Evolutionary conservation across 2,113 vertebrate species (phyloP).

Genomic region (Brachyhypopomus occidentalis): DNA sequence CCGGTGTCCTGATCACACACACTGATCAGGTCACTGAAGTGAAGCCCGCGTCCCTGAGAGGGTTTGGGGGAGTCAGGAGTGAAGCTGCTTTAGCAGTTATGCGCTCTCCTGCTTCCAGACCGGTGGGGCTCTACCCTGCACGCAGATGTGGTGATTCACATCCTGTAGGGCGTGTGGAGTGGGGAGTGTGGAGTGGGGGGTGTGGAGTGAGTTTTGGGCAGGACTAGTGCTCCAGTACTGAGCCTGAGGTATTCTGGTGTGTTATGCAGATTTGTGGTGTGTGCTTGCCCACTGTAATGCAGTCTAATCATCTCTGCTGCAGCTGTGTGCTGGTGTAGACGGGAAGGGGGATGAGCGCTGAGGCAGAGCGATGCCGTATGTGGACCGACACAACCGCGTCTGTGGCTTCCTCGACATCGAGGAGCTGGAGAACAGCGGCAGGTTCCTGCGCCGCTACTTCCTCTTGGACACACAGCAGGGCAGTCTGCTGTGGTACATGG

Average conservation of each 20-base stretch:
- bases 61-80: too few relatives aligned
- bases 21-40: too few relatives aligned
- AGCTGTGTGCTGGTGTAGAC: conserved; percentile 58
- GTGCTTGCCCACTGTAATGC: background rate
- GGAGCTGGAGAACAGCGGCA: conserved; percentile 95
- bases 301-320: conserved; percentile 6
- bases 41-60: too few relatives aligned
- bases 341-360: conserved; percentile 92
- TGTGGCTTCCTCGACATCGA: conserved; percentile 98
- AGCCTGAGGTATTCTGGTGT: conserved; percentile 54
- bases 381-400: conserved; percentile 98
- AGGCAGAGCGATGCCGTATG: conserved; percentile 90
- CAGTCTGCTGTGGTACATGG: conserved; percentile 97
- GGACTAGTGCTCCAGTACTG: conserved; percentile 44
- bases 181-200: too few relatives aligned
- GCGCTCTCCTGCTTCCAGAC: too few relatives aligned
- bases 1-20: too few relatives aligned
- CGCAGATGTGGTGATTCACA: background rate
- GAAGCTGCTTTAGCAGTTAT: background rate
- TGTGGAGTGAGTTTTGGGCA: too few relatives aligned
- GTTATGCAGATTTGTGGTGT: background rate
- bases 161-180: too few relatives aligned
- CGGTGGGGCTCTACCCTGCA: background rate
- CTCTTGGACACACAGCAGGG: conserved; percentile 93
- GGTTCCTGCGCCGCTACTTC: conserved; percentile 96